A percentile compares a stretch with the other conserved stretches of the same genome.
Conservation (phyloP, 2,888 invertebrate genomes). For the Trichogramma evanescens region DNA sequence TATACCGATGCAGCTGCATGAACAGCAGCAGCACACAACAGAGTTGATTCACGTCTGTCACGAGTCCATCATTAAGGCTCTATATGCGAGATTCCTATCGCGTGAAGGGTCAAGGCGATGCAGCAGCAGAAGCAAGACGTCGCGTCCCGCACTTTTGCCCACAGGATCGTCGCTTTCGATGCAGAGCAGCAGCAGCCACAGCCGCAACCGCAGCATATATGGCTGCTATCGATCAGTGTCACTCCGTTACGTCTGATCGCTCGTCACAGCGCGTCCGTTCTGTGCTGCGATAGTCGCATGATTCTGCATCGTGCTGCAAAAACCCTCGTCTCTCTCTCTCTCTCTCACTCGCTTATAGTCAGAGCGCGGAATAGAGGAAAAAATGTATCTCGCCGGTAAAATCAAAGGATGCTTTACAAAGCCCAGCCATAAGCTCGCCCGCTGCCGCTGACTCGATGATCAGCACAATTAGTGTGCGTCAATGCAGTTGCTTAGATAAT, state of each 20-base stretch:
- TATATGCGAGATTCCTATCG: constrained; percentile 40
- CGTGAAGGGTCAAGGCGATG: constrained; percentile 34
- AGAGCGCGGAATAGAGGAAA: not conserved
- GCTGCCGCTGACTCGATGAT: constrained; percentile 25
- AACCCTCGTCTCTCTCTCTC: constrained; percentile 1
- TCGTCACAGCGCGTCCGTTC: constrained; percentile 10
- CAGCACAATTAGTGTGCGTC: constrained; percentile 35
- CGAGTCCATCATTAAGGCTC: constrained; percentile 41
- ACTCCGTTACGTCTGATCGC: constrained; percentile 19
- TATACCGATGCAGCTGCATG: constrained; percentile 19
- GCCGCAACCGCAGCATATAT: constrained; percentile 7
- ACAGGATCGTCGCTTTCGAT: constrained; percentile 21
- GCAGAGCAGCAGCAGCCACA: constrained; percentile 21
- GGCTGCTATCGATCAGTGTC: constrained; percentile 40
- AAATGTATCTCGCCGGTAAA: constrained; percentile 16
- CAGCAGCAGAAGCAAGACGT: no score
- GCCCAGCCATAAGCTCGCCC: no score
- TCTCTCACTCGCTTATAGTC: not conserved
- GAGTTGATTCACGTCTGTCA: constrained; percentile 22
- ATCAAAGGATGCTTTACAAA: constrained; percentile 19
- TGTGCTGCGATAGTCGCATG: not conserved
- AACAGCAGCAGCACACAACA: constrained; percentile 3
- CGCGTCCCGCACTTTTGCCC: no score
- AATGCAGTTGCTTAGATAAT: constrained; percentile 20
- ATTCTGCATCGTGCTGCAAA: not conserved